Conservation (phyloP, 2,113 vertebrate genomes). For the Sphaerodactylus townsendi region DNA sequence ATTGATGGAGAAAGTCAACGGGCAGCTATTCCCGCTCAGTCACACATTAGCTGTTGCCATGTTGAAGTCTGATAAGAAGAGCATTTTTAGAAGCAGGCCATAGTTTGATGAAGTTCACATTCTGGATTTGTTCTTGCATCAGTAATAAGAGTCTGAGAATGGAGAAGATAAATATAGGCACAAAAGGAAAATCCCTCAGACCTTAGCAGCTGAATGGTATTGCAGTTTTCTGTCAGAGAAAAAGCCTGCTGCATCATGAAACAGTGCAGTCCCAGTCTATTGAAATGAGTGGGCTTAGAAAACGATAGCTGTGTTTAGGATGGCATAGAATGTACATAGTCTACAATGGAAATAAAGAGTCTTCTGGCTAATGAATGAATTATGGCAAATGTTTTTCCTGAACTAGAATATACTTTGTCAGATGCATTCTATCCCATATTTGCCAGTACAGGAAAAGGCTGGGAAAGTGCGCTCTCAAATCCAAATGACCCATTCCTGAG, state of each 20-base stretch:
- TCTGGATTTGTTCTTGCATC: background rate
- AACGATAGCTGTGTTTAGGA: too few species aligned
- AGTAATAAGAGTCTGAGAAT: background rate
- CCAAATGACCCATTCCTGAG: too few species aligned
- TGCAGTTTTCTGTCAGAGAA: background rate
- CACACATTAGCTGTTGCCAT: background rate
- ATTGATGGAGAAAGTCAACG: background rate
- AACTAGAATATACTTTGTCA: too few species aligned
- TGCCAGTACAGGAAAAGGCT: too few species aligned
- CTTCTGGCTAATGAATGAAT: too few species aligned
- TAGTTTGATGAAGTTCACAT: background rate
- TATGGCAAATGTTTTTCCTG: too few species aligned
- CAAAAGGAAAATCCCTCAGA: background rate
- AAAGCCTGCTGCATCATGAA: background rate
- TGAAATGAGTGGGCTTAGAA: too few species aligned
- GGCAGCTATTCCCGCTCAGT: background rate
- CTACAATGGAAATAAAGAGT: too few species aligned
- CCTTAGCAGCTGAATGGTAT: background rate
- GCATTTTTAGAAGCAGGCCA: background rate
- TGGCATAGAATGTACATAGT: too few species aligned
- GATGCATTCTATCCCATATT: too few species aligned
- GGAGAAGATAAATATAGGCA: background rate
- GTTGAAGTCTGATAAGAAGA: background rate
- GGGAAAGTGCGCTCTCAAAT: too few species aligned
- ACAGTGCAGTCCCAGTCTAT: too few species aligned